Base-by-base conservation (phyloP, 2,113 vertebrate species). In the Tapirus terrestris region DNA sequence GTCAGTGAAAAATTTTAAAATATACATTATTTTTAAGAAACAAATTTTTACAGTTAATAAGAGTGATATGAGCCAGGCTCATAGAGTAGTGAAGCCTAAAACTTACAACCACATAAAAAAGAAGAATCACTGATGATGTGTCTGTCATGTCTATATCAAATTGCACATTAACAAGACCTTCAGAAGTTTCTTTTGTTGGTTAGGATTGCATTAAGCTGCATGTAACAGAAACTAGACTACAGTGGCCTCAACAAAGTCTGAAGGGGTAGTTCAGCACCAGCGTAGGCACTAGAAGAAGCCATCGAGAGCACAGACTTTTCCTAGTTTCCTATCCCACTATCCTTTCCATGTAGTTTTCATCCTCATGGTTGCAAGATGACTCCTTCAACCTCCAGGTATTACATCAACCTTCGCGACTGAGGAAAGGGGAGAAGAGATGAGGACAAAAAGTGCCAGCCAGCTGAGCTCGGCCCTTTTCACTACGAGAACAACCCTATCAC, bases 221-320 rank as follows among this genome's bases (percentile, higher is more conserved):
- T 1, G 8, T 21, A 58, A 68, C 29, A 8, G 21, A 75, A 76
- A 51, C 48, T 33, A 39, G 51, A 29, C 1, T 11, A 1, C 0
- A 4, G 48, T 23, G 23, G 39, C 48, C 53, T 95, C 39, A 16
- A 10, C 56, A 51, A 53, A 39, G 31, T 68, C 76, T 39, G n/a
- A 53, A 29, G 20, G 18, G 27, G 25, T 33, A 14, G 8, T 27
- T 84, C 9, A 31, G 33, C 48, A 29, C 27, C 51, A 43, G 11
- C 3, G 12, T 5, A 79, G 43, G 4, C 48, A 63, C 27, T 45
- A 0, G 17, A 6, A 13, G 48, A 68, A 48, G n/a, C 4, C 36
- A 6, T 16, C 1, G 0, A 73, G 27, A 7, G 3, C 8, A 2
- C 0, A 27, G 8, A 2, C 25, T 61, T 31, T 84, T 21, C 21